phyloP scores from a whole-genome alignment of 2,113 vertebrate species.

The Nothocercus julius region DNA sequence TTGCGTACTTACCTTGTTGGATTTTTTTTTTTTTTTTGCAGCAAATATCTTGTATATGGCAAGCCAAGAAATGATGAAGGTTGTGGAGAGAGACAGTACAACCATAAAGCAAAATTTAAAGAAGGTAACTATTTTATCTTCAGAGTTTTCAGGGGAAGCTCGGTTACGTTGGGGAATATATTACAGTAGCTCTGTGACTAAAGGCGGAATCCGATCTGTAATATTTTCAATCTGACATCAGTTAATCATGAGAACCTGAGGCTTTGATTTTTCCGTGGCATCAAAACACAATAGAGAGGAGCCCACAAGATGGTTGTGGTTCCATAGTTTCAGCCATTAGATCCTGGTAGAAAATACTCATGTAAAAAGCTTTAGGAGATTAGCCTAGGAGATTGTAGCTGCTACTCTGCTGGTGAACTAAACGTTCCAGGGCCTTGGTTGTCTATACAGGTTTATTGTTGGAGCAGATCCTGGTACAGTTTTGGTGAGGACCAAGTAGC shows the following conservation, averaged over 20 bases:
- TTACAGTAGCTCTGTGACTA: neutral
- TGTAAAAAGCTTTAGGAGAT: neutral
- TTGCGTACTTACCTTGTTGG: neutral
- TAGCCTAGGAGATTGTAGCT: neutral
- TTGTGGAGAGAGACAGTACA: slow-evolving; percentile 85
- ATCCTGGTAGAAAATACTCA: neutral
- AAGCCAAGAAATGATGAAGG: slow-evolving; percentile 90
- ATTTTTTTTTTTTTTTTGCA: slow-evolving; percentile 63
- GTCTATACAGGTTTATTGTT: neutral
- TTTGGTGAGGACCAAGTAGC: neutral
- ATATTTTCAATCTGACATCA: neutral
- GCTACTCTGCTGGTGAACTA: neutral
- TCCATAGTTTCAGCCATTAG: neutral
- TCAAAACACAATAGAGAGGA: neutral
- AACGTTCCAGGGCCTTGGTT: neutral
- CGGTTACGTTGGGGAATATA: neutral
- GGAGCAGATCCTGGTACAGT: neutral
- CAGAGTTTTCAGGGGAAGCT: neutral
- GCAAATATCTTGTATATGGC: slow-evolving; percentile 92
- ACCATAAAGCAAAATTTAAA: slow-evolving; percentile 87
- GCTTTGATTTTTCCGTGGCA: neutral
- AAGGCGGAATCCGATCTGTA: neutral
- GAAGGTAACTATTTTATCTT: slow-evolving; percentile 82
- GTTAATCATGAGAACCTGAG: neutral
- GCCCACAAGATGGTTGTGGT: neutral